These are phyloP conservation scores for Meta bourneti DNA, from an alignment of 2,888 invertebrate genomes.

Conservation along the genomic window DNA sequence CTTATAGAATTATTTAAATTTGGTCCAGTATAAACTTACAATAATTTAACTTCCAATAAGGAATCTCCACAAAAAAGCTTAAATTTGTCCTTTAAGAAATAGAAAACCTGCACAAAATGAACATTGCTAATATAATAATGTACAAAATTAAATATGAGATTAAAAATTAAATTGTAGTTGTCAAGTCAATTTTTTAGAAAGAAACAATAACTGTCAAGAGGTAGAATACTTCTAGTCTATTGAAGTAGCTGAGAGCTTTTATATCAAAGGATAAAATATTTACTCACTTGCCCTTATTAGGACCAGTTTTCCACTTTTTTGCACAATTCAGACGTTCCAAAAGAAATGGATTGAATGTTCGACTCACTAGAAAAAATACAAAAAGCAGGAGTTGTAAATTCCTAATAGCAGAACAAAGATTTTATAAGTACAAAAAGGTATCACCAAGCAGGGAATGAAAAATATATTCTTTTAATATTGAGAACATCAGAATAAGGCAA, in stretches of 20 bases:
- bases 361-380: constrained; percentile 23
- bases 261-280: neutral
- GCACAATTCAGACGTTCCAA: constrained; percentile 46
- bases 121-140: neutral
- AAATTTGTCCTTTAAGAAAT: too few species aligned
- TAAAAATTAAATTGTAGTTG: neutral
- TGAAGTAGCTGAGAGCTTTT: neutral
- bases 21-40: too few species aligned
- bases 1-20: too few species aligned
- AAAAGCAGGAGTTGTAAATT: neutral
- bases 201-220: neutral
- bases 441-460: neutral
- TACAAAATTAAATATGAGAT: neutral
- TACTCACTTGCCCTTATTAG: constrained; percentile 40
- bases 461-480: neutral
- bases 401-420: neutral
- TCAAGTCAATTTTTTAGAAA: neutral
- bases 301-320: constrained; percentile 36
- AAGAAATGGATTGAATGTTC: constrained; percentile 39
- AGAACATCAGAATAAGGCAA: neutral
- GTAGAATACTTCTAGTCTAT: neutral
- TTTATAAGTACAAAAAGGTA: neutral
- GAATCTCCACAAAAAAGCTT: too few species aligned
- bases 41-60: too few species aligned
- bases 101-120: neutral